Evolutionary conservation across 2,797 vertebrate species (phyloP), one percentile per base, ranked within the genome.

Genomic region (Enteromius trimaculatus): DNA sequence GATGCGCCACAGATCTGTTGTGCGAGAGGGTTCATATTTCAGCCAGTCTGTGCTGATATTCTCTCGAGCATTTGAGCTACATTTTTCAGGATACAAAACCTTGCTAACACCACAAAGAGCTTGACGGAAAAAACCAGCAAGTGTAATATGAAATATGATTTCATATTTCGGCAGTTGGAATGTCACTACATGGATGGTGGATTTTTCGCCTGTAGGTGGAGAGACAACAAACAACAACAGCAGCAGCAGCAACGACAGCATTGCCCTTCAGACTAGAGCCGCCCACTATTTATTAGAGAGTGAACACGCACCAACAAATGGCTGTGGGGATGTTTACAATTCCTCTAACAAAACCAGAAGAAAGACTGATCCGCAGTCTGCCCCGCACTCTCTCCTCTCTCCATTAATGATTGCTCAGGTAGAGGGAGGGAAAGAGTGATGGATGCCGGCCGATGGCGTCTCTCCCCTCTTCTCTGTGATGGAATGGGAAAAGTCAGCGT

Each of bases 401-500:
- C 42, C 76, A 47, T 69, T 85, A 82, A 87, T 84, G 79, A 84
- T 66, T 47, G 72, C 85, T 70, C 83, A 87, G 88, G 85, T 88
- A 69, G 62, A 70, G 65, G 82, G 78, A 64, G 49, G 75, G 58
- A 42, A 76, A 72, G n/a, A 49, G 77, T 88, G 87, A 89, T 87
- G 83, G 71, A 89, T 88, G 84, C 83, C 72, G 77, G 51, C 55
- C 77, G 58, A 86, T 85, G 76, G 72, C 34, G 34, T 80, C 78
- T 86, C 75, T 80, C 72, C 55, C 62, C 79, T 84, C 76, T 74
- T 31, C 37, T 49, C 23, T 62, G 34, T 55, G 75, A 82, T 62
- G 76, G 84, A 83, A 88, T 71, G 81, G 85, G 71, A 81, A 85
- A 90, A 86, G 88, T 89, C 88, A 89, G 86, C 83, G 26, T 86